phyloP scores from a whole-genome alignment of 2,888 invertebrate genomes.

The Parascotia fuliginaria region DNA sequence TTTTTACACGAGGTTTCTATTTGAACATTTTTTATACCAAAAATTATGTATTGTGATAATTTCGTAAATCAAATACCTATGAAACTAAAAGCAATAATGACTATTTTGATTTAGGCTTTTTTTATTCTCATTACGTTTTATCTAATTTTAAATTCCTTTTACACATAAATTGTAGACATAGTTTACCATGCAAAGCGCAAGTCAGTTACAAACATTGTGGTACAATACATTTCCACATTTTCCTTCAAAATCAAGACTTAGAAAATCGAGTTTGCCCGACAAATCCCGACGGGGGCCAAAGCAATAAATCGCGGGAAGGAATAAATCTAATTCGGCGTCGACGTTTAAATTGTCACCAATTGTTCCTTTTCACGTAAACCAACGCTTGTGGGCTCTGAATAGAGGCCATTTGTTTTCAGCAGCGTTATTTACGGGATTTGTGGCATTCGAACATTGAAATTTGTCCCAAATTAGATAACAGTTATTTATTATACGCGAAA shows the following conservation, averaged over 20 bases:
- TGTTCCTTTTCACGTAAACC: constrained; percentile 52
- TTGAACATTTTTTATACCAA: no score
- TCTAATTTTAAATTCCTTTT: no score
- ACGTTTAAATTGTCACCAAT: constrained; percentile 68
- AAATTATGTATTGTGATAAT: no score
- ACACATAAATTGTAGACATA: not conserved
- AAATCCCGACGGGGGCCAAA: constrained; percentile 27
- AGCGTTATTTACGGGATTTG: constrained; percentile 39
- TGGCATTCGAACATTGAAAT: constrained; percentile 34
- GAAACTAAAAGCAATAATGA: no score
- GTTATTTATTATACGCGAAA: constrained; percentile 2
- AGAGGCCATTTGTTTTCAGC: constrained; percentile 38
- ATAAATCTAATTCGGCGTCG: constrained; percentile 79
- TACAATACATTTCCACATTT: constrained; percentile 1
- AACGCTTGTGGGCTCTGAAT: constrained; percentile 30
- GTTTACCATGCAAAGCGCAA: not conserved
- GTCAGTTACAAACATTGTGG: no score
- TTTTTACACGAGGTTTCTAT: no score
- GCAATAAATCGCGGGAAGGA: constrained; percentile 65
- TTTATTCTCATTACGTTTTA: no score
- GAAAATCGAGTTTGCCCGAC: constrained; percentile 4
- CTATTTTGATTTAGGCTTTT: no score
- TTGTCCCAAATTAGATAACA: constrained; percentile 17
- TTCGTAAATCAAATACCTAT: no score
- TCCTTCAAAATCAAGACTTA: not conserved